Evolutionary conservation across 2,888 invertebrate species (phyloP), one percentile per base, ranked within the genome.

Genomic region (Drosophila villosipedis): DNA sequence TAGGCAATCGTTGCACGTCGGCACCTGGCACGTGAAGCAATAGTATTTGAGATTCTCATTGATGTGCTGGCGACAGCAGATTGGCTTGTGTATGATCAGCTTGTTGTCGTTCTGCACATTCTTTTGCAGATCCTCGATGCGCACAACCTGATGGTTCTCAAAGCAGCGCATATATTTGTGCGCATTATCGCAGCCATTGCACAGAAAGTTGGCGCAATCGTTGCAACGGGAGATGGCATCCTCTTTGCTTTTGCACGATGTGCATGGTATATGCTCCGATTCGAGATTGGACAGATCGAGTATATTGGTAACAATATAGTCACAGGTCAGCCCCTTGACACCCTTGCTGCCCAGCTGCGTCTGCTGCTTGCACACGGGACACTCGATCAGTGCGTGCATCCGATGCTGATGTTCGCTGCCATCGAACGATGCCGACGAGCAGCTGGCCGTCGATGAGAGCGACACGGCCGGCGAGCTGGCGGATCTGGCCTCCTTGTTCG

Each of bases 141-240:
- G 96, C 62, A 98, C 96, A 47, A 98, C 98, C 93, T 96, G 95
- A 93, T 99, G 99, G 90, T 97, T 97, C 93, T 99, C 98, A 93
- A 99, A 99, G 94, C 98, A 98, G 82, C 98, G 95, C 99, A 99
- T 99, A 92, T 97, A 98, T 93, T 98, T 97, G 93, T 99, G 99
- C 69, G 99, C 99, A 49, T 97, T 97, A 91, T 98, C 98, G 94
- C 99, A 99, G 92, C 98, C 97, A 76, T 96, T 96, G 94, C 99
- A 99, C 59, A 99, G 94, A 92, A 98, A 97, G 93, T 98, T 98
- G 91, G 98, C 97, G 94, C 99, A 99, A 93, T 99, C 98, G 86
- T 97, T 97, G 94, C 99, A 99, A 73, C 98, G 96, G 16, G 98
- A 98, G 60, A 98, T 97, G 22, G 98, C 98, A 89, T 96, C 96